Evolutionary conservation across 2,888 invertebrate species (phyloP).

Genomic region (Uropetala carovei): DNA sequence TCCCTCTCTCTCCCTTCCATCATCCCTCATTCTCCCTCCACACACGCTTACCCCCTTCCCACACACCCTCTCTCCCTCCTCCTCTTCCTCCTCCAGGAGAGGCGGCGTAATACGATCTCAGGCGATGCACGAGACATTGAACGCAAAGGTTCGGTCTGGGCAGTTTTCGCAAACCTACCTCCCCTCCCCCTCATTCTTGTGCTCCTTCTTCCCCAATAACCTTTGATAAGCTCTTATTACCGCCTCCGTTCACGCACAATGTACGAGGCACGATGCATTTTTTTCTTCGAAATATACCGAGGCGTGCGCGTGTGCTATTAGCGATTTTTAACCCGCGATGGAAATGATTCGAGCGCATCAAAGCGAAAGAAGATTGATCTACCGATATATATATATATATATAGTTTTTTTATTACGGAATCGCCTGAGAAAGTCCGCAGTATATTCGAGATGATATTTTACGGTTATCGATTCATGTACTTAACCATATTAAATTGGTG

Average conservation of each 20-base stretch:
- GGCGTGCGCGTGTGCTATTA: not conserved
- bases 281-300: too few relatives aligned
- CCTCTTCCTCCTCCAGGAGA: not conserved
- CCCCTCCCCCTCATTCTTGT: not conserved
- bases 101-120: constrained; percentile 19
- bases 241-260: not conserved
- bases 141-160: not conserved
- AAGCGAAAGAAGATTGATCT: not conserved
- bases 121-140: not conserved
- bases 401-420: not conserved
- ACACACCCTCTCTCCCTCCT: not conserved
- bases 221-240: not conserved
- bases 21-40: not conserved
- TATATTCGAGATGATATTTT: not conserved
- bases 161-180: constrained; percentile 12
- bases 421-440: constrained; percentile 10
- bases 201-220: too few relatives aligned
- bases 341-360: not conserved
- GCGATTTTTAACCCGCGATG: not conserved
- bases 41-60: not conserved
- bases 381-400: not conserved
- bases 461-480: not conserved
- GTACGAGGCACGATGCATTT: too few relatives aligned
- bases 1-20: not conserved
- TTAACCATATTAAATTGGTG: not conserved